phyloP scores from a whole-genome alignment of 2,888 invertebrate species.

The Philhelius pedissequus region DNA sequence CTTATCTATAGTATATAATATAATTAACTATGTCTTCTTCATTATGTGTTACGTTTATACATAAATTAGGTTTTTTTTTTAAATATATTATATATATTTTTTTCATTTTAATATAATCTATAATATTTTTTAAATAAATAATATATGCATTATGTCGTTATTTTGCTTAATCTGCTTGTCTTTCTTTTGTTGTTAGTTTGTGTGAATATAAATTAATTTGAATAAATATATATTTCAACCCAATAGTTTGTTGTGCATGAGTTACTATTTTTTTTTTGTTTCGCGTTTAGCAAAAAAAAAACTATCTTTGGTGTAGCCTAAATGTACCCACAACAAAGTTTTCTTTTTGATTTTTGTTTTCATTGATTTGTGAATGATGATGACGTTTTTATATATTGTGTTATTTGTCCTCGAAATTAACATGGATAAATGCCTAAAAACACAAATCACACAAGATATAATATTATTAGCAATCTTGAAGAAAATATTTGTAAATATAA shows the following conservation, averaged over 20 bases:
- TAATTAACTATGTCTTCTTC: conserved; percentile 62
- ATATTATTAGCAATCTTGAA: conserved; percentile 49
- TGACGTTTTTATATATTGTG: conserved; percentile 70
- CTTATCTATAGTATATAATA: conserved; percentile 70
- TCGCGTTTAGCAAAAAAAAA: conserved; percentile 51
- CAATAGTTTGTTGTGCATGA: conserved; percentile 56
- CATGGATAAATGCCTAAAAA: conserved; percentile 79
- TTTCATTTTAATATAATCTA: conserved; percentile 67
- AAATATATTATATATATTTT: conserved; percentile 59
- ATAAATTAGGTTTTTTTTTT: conserved; percentile 43
- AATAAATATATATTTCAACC: conserved; percentile 46
- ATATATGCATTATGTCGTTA: conserved; percentile 70
- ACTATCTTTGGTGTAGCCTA: conserved; percentile 72
- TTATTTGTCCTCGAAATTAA: conserved; percentile 78
- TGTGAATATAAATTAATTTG: conserved; percentile 58
- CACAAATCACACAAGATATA: conserved; percentile 70
- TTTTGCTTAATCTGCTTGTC: conserved; percentile 67
- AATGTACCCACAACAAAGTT: conserved; percentile 67
- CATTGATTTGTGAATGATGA: conserved; percentile 66
- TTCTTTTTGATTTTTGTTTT: conserved; percentile 43
- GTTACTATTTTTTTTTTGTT: conserved; percentile 35
- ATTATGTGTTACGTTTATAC: conserved; percentile 53
- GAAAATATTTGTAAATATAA: conserved; percentile 56
- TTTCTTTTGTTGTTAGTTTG: conserved; percentile 36
- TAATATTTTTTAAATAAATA: conserved; percentile 70